Base-by-base conservation (phyloP, 2,888 invertebrate species). In the Corythucha ciliata region DNA sequence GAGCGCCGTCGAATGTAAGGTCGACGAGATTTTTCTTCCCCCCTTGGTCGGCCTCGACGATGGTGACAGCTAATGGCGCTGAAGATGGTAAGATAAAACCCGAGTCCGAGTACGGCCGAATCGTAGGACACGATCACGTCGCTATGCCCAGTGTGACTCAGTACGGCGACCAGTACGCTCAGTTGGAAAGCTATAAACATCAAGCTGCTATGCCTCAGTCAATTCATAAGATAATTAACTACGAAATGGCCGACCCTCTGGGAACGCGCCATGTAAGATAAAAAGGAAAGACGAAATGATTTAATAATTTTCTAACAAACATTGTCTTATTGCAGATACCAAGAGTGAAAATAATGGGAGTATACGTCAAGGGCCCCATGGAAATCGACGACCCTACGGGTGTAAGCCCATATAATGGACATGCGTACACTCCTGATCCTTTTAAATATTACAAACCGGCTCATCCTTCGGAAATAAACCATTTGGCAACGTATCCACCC, bases 361-460 rank as follows among this genome's bases (percentile, higher is more conserved):
- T 56, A 7, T 56, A 56, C 48, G 34, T 54, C 16, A 47, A 45
- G 26, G 45, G 49, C 1, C 48, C 48, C 5, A 36, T 34, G 8
- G 48, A 53, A n/a, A 34, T 20, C 32, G 29, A 34, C 34, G 46
- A 42, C 20, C 45, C 36, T 45, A 46, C 33, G 22, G n/a, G n/a
- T n/a, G n/a, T n/a, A n/a, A 48, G 29, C 21, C 54, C 46, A 8
- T 52, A 33, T 48, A 59, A 58, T 44, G 59, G 59, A 2, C 57
- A 59, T 32, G 57, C 56, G 18, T 59, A 57, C 44, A 48, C 55
- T n/a, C 37, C 58, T 1, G 59, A 59, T 39, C 59, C 59, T 10
- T 58, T 59, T 33, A 45, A 53, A 20, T 49, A 48, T 10, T 59
- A 56, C 42, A 57, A 58, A 49, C 59, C 58, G 10, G 44, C 55